phyloP scores from a whole-genome alignment of 2,888 invertebrate species.

The Tryphoninae sp. region DNA sequence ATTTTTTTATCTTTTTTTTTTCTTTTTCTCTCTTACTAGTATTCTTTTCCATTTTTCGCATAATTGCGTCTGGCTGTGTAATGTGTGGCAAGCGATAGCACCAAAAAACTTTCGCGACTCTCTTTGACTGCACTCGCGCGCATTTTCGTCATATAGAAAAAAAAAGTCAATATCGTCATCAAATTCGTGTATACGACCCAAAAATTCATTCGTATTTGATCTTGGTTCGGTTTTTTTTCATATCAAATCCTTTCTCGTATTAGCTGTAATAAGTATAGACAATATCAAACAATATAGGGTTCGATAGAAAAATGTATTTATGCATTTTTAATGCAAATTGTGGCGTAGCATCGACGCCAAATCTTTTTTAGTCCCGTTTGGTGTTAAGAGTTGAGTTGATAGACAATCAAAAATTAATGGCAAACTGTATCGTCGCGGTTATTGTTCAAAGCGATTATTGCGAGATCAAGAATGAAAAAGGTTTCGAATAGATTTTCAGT shows the following conservation, averaged over 20 bases:
- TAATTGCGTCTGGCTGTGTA: constrained; percentile 79
- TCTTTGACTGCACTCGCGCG: constrained; percentile 31
- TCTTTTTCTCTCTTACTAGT: constrained; percentile 67
- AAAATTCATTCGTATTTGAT: constrained; percentile 55
- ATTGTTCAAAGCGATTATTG: no score
- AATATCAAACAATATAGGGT: constrained; percentile 72
- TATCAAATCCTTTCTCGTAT: constrained; percentile 73
- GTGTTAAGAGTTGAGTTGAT: constrained; percentile 19
- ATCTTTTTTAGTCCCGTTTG: constrained; percentile 29
- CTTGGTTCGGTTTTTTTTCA: constrained; percentile 32
- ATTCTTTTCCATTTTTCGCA: constrained; percentile 61
- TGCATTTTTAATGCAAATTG: constrained; percentile 56
- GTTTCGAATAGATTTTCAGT: constrained; percentile 16
- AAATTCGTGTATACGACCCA: constrained; percentile 52
- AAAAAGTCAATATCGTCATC: constrained; percentile 36
- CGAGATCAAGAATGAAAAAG: constrained; percentile 2
- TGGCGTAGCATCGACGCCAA: constrained; percentile 58
- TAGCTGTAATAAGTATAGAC: constrained; percentile 71
- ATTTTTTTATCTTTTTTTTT: constrained; percentile 71
- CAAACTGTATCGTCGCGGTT: no score
- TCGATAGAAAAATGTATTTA: constrained; percentile 74
- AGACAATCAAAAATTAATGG: not conserved
- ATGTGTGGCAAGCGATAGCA: constrained; percentile 80
- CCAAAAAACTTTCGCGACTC: constrained; percentile 75
- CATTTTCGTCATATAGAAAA: constrained; percentile 43